A percentile compares a stretch with the other conserved stretches of the same genome.
These are phyloP conservation scores for Globicephala melas DNA, from an alignment of 2,113 vertebrate species.

Conservation along the genomic window DNA sequence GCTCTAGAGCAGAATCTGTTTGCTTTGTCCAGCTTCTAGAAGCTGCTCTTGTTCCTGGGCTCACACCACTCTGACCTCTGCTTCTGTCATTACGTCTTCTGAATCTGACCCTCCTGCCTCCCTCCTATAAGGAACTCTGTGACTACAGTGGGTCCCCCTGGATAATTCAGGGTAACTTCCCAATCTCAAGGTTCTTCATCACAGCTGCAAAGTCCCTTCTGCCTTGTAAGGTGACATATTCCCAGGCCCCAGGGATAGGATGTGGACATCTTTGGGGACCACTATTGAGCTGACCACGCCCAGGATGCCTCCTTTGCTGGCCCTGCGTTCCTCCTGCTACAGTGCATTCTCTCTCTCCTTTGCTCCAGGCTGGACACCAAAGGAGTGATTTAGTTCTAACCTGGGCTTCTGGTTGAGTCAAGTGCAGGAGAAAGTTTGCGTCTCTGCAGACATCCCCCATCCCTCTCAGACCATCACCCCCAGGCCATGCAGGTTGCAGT, in stretches of 20 bases:
- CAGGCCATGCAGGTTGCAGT: neutral
- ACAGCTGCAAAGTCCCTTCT: neutral
- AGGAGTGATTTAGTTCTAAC: neutral
- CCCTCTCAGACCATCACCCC: neutral
- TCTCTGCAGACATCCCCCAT: rapidly evolving
- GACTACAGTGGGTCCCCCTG: rapidly evolving
- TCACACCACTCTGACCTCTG: neutral
- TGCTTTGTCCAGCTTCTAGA: neutral
- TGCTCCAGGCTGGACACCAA: neutral
- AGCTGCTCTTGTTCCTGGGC: rapidly evolving
- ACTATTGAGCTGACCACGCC: rapidly evolving
- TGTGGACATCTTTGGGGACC: neutral
- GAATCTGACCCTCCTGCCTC: neutral
- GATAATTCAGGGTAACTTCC: too few relatives aligned
- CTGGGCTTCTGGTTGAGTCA: neutral
- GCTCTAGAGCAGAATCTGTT: neutral
- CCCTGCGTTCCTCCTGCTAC: rapidly evolving
- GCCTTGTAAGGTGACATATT: neutral
- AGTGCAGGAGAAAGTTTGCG: neutral
- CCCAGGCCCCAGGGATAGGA: neutral
- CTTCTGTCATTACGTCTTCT: neutral
- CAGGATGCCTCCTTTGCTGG: neutral
- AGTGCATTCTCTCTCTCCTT: rapidly evolving
- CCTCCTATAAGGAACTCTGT: neutral
- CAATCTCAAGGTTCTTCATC: neutral